Conservation (phyloP, 1,140 invertebrate genomes). For the Panonychus citri region DNA sequence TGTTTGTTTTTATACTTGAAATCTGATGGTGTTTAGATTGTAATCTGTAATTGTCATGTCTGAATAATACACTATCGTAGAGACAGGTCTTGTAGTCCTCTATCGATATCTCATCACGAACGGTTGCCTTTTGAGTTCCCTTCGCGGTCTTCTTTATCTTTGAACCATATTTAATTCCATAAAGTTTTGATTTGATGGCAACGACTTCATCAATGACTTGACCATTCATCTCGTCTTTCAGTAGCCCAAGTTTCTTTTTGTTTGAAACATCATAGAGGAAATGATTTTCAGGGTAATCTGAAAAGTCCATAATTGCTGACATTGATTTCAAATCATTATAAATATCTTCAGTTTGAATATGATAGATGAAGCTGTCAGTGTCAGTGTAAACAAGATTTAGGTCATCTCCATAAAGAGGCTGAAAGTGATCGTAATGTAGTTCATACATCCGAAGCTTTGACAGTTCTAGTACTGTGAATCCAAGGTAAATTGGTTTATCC, state of each 20-base stretch:
- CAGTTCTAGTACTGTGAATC: conserved; percentile 16
- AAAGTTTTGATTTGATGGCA: conserved; percentile 21
- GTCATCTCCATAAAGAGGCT: conserved; percentile 11
- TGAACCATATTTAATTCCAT: conserved; percentile 7
- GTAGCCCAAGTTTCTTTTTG: conserved; percentile 27
- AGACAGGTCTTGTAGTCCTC: not conserved
- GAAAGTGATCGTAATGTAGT: conserved; percentile 18
- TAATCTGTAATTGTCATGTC: not conserved
- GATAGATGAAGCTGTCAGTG: conserved; percentile 11
- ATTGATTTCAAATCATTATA: conserved; percentile 12
- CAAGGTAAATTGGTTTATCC: conserved; percentile 6
- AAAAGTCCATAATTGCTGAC: conserved; percentile 10
- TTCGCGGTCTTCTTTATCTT: not conserved
- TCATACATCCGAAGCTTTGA: conserved; percentile 17
- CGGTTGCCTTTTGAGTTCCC: not conserved
- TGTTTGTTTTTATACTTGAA: not conserved
- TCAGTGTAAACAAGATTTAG: conserved; percentile 8
- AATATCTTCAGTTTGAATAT: conserved; percentile 12
- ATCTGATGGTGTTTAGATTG: not conserved
- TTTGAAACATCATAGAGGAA: conserved; percentile 17
- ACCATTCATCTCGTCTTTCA: conserved; percentile 27
- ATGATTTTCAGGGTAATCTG: conserved; percentile 13
- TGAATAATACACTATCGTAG: not conserved
- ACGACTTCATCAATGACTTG: conserved; percentile 20
- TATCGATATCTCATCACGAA: not conserved